Conservation (phyloP, 2,113 vertebrate species). For the Cheilinus undulatus region DNA sequence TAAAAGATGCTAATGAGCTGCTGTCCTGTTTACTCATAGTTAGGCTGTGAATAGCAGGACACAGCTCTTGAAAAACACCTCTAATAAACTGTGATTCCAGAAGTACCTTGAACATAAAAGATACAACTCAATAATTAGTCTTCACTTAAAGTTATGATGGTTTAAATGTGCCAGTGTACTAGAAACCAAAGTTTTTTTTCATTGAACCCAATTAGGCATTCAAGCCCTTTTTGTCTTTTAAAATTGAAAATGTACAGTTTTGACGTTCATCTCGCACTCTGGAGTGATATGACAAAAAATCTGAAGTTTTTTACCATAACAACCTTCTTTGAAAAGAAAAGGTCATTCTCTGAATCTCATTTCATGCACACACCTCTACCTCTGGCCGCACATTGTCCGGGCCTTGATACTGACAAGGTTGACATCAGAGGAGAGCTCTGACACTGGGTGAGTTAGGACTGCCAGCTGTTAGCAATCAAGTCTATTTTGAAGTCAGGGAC, state of each 20-base stretch:
- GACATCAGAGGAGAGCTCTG: conserved; percentile 86
- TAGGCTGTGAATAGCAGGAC: conserved; percentile 45
- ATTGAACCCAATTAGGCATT: neutral
- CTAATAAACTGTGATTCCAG: conserved; percentile 2
- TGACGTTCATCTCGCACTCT: neutral
- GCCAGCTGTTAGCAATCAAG: conserved; percentile 89
- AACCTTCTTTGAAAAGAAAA: conserved; percentile 58
- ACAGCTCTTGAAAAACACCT: neutral
- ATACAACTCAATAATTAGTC: too few relatives aligned
- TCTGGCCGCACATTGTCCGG: conserved; percentile 77
- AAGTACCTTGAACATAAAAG: too few relatives aligned
- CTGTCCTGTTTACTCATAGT: conserved; percentile 74
- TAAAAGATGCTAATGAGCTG: conserved; percentile 80
- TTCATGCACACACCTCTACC: conserved; percentile 44
- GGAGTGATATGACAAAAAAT: conserved; percentile 39
- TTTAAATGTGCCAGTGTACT: neutral
- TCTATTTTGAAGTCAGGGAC: conserved; percentile 89
- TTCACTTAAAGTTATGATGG: too few relatives aligned
- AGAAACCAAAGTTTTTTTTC: neutral
- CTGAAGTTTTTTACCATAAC: conserved; percentile 62
- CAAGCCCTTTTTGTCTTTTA: neutral
- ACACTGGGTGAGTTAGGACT: conserved; percentile 87
- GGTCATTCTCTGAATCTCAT: conserved; percentile 59
- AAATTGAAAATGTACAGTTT: neutral
- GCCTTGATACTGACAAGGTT: conserved; percentile 87